phyloP scores from a whole-genome alignment of 2,888 invertebrate species.

The Cynaeus angustus region DNA sequence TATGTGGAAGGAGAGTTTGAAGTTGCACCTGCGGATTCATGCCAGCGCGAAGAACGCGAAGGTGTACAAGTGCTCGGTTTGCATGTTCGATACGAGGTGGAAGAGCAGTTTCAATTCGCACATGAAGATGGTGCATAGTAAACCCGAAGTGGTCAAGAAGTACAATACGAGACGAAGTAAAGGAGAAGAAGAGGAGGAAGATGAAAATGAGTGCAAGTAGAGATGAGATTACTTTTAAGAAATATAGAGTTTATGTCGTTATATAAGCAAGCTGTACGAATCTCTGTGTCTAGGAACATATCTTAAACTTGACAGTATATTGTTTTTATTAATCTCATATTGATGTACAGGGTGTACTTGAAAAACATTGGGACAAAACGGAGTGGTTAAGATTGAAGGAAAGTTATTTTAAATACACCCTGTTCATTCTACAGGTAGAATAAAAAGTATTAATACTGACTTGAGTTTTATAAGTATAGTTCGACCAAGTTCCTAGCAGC shows the following conservation, averaged over 20 bases:
- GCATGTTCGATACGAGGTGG: slow-evolving; percentile 44
- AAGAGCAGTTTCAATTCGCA: slow-evolving; percentile 42
- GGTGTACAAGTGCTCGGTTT: slow-evolving; percentile 39
- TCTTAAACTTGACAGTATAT: slow-evolving; percentile 23
- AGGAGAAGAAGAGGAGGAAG: slow-evolving; percentile 5
- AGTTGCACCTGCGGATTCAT: slow-evolving; percentile 37
- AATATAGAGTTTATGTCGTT: slow-evolving; percentile 22
- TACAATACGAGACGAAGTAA: slow-evolving; percentile 42
- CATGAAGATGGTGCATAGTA: slow-evolving; percentile 44
- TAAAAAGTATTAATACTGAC: not conserved
- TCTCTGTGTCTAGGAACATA: slow-evolving; percentile 33
- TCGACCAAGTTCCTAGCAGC: too few species aligned
- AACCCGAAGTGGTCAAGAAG: slow-evolving; percentile 38
- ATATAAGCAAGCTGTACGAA: slow-evolving; percentile 14
- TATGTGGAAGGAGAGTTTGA: slow-evolving; percentile 46
- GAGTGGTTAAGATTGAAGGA: too few species aligned
- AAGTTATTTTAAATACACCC: too few species aligned
- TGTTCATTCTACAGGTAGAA: not conserved
- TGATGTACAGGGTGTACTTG: not conserved
- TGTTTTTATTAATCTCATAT: slow-evolving; percentile 25
- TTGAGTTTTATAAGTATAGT: too few species aligned
- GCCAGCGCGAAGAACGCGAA: slow-evolving; percentile 31
- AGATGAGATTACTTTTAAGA: slow-evolving; percentile 6
- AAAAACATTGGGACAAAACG: too few species aligned
- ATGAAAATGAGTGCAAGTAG: not conserved